Conservation (phyloP, 2,888 invertebrate species). For the Emmelina monodactyla region DNA sequence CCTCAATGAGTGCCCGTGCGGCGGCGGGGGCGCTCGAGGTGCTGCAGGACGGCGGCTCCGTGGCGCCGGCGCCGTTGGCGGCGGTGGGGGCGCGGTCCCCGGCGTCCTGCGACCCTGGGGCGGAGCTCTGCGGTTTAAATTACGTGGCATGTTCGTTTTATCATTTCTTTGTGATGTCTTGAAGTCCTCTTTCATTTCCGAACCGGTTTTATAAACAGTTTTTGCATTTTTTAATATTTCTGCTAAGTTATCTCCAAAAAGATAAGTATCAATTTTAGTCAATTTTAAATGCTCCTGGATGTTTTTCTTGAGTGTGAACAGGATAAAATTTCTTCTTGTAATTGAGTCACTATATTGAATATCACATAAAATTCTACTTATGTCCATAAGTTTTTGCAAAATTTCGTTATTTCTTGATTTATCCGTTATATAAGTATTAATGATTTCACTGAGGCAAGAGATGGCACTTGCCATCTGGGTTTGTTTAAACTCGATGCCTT, state of each 20-base stretch:
- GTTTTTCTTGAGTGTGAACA: conserved; percentile 12
- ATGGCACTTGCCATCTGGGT: conserved; percentile 3
- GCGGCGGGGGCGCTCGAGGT: background rate
- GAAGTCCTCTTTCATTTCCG: conserved; percentile 5
- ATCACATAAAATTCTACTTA: conserved; percentile 7
- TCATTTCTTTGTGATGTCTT: background rate
- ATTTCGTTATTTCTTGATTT: conserved; percentile 2
- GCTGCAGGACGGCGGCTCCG: conserved; percentile 2
- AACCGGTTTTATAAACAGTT: conserved; percentile 8
- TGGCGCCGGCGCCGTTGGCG: conserved; percentile 3
- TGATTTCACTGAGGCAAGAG: conserved; percentile 2
- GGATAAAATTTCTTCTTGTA: conserved; percentile 7
- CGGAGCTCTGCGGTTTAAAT: conserved; percentile 12
- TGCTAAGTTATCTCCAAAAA: conserved; percentile 12
- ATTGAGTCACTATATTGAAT: conserved; percentile 9
- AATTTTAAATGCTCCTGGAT: conserved; percentile 13
- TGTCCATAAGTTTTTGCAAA: conserved; percentile 6
- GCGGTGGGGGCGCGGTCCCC: background rate
- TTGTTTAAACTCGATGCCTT: conserved; percentile 3
- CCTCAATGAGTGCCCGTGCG: conserved; percentile 5
- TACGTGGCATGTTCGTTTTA: background rate
- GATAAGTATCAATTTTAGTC: conserved; percentile 10
- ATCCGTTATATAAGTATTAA: conserved; percentile 1
- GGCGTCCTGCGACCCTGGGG: conserved; percentile 6
- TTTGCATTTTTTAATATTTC: conserved; percentile 14